phyloP scores from a whole-genome alignment of 2,888 invertebrate species.

The Aplocera efformata region DNA sequence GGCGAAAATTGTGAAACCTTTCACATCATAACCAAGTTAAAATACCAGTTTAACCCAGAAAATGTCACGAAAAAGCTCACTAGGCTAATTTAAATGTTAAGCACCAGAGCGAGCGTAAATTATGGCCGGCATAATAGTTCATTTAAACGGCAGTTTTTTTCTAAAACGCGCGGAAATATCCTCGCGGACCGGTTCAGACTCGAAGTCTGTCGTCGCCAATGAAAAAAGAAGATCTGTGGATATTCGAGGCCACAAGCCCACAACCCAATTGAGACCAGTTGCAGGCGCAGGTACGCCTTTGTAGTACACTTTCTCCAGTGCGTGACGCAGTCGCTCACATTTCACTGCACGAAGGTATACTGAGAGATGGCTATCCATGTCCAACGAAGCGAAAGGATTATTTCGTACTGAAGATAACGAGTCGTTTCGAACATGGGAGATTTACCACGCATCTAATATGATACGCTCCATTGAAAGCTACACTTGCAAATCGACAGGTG shows the following conservation, averaged over 20 bases:
- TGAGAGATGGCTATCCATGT: slow-evolving; percentile 18
- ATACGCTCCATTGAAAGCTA: slow-evolving; percentile 15
- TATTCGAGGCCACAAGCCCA: slow-evolving; percentile 58
- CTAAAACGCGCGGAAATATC: slow-evolving; percentile 33
- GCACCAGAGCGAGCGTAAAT: slow-evolving; percentile 21
- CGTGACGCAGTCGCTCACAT: slow-evolving; percentile 66
- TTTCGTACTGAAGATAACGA: slow-evolving; percentile 16
- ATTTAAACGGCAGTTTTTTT: slow-evolving; percentile 31
- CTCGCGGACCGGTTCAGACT: slow-evolving; percentile 43
- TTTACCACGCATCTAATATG: slow-evolving; percentile 6
- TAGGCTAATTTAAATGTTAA: slow-evolving; percentile 23
- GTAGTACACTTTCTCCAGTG: slow-evolving; percentile 77
- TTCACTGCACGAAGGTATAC: slow-evolving; percentile 50
- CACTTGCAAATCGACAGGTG: slow-evolving; percentile 33
- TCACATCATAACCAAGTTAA: slow-evolving; percentile 5
- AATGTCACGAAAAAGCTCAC: slow-evolving; percentile 8
- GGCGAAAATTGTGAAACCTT: too few species aligned
- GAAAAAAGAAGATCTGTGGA: slow-evolving; percentile 58
- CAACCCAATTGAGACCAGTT: slow-evolving; percentile 75
- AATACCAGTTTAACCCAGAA: slow-evolving; percentile 16
- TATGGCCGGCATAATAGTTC: slow-evolving; percentile 20
- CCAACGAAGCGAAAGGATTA: slow-evolving; percentile 20
- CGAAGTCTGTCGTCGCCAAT: slow-evolving; percentile 32
- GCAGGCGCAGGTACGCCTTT: slow-evolving; percentile 64
- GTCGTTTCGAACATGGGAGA: neutral